Evolutionary conservation across 2,888 invertebrate species (phyloP).

Genomic region (Hylaea fasciaria): DNA sequence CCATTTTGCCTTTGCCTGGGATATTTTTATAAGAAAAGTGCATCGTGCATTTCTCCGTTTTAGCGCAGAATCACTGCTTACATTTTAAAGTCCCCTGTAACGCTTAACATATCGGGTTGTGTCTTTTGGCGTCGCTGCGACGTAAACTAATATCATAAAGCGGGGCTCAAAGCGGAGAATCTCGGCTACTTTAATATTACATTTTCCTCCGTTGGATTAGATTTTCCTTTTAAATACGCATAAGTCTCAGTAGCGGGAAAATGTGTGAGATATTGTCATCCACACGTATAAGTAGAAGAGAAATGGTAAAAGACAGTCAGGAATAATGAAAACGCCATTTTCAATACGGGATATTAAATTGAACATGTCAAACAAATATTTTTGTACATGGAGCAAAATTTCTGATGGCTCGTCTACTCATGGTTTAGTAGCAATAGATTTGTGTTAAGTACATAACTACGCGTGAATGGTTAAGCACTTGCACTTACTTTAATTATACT

Average conservation of each 20-base stretch:
- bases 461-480: too few species aligned
- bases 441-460: too few species aligned
- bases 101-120: constrained; percentile 55
- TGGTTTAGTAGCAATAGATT: too few species aligned
- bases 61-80: constrained; percentile 62
- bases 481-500: too few species aligned
- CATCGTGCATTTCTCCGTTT: constrained; percentile 56
- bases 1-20: constrained; percentile 56
- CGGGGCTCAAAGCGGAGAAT: constrained; percentile 36
- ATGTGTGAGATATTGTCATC: too few species aligned
- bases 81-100: constrained; percentile 58
- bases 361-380: too few species aligned
- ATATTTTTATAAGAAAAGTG: constrained; percentile 72
- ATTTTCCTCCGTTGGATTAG: constrained; percentile 35
- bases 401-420: too few species aligned
- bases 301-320: too few species aligned
- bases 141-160: constrained; percentile 41
- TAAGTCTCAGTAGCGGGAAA: not conserved
- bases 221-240: constrained; percentile 39
- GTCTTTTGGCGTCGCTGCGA: constrained; percentile 45
- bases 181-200: constrained; percentile 36
- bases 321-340: too few species aligned
- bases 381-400: too few species aligned
- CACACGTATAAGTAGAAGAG: too few species aligned
- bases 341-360: too few species aligned